A percentile compares a stretch with the other conserved stretches of the same genome.
These are phyloP conservation scores for Gymnobelideus leadbeateri DNA, from an alignment of 2,113 vertebrate species.

Conservation along the genomic window DNA sequence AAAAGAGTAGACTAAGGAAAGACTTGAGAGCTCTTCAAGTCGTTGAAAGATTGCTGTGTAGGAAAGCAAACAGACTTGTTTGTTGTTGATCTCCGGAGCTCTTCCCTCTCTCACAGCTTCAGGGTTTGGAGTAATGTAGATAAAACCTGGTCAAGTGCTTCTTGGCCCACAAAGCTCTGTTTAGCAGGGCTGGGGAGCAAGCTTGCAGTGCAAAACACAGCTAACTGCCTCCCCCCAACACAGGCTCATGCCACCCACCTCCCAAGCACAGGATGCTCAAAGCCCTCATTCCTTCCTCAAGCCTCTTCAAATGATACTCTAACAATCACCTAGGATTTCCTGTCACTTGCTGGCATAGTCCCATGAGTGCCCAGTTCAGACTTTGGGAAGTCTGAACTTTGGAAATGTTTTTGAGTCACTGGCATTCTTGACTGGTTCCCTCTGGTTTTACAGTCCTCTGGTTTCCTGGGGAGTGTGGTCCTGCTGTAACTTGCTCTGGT, in stretches of 20 bases:
- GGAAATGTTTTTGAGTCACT: not conserved
- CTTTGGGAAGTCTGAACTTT: not conserved
- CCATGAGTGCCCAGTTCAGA: not conserved
- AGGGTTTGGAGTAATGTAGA: conserved; percentile 23
- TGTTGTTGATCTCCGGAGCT: not conserved
- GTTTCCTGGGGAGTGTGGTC: not conserved
- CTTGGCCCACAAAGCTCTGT: not conserved
- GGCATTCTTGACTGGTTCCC: not conserved
- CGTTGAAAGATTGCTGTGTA: not conserved
- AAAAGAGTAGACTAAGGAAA: not conserved
- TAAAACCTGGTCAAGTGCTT: conserved; percentile 43
- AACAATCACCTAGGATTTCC: not conserved
- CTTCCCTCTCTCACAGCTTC: not conserved
- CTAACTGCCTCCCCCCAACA: not conserved
- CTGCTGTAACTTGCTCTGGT: not conserved
- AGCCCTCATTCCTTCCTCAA: not conserved
- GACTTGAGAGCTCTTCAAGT: not conserved
- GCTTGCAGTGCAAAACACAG: not conserved
- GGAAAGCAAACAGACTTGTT: not conserved
- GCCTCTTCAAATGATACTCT: not conserved
- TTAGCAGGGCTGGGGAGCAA: not conserved
- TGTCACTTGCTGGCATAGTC: not conserved
- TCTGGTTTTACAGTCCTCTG: not conserved
- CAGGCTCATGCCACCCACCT: not conserved
- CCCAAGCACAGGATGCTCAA: not conserved